Evolutionary conservation across 2,113 vertebrate species (phyloP).

Genomic region (Neoarius graeffei): DNA sequence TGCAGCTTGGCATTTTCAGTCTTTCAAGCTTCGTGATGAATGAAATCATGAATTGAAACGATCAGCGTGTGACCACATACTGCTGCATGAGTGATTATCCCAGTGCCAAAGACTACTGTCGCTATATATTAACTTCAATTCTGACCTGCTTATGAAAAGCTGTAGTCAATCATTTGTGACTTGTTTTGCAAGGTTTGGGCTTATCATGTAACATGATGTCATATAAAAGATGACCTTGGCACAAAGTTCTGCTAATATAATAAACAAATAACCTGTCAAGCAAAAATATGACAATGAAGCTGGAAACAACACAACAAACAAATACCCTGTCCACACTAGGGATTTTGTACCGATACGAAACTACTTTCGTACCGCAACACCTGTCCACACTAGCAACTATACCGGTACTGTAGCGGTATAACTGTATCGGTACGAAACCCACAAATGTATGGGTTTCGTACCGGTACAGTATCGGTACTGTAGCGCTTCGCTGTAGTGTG

Average conservation of each 20-base stretch:
- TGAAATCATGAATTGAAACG: not conserved
- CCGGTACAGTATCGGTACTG: too few species aligned
- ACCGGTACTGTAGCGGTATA: too few species aligned
- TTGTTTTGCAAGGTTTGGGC: conserved; percentile 14
- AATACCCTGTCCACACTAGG: too few species aligned
- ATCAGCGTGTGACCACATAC: not conserved
- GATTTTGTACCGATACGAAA: too few species aligned
- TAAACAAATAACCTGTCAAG: too few species aligned
- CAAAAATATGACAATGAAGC: not conserved
- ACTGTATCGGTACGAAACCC: too few species aligned
- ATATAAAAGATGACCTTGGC: conserved; percentile 29
- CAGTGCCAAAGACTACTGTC: not conserved
- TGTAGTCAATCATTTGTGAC: conserved; percentile 37
- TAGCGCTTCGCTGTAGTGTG: too few species aligned
- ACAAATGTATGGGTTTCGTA: too few species aligned
- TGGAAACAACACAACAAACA: not conserved
- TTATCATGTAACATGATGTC: not conserved
- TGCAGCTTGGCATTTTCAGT: not conserved
- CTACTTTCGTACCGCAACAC: too few species aligned
- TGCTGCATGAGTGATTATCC: not conserved
- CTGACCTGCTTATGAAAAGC: conserved; percentile 4
- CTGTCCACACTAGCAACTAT: too few species aligned
- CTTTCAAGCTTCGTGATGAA: not conserved
- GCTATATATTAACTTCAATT: conserved; percentile 30
- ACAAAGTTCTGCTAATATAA: conserved; percentile 2